Evolutionary conservation across 2,113 vertebrate genomes (phyloP), one percentile per base, ranked within the genome.

Genomic region (Menura novaehollandiae): DNA sequence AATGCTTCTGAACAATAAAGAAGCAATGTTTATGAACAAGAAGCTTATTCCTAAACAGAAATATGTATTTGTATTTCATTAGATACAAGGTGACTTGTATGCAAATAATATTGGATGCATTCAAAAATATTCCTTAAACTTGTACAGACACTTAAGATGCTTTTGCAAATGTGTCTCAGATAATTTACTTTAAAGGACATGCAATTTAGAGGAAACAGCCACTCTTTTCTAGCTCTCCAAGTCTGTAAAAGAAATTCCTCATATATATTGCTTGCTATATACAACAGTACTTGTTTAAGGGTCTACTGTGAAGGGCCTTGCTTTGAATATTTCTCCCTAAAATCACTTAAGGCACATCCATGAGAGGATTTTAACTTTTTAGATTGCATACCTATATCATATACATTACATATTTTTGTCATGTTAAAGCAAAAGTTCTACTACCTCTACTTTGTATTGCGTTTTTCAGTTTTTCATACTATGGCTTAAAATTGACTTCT

Each of bases 291-390:
- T 74, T 27, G 20, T 24, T 60, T 52, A 82, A 74, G 49, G 47
- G 33, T 17, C 41, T 66, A 1, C 20, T 51, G 15, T 28, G 35
- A 88, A 88, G 83, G 46, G 35, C 43, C 83, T 74, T 83, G 33
- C 47, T 88, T 56, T 33, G n/a, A 74, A 63, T 55, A 47, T 4
- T 69, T 68, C 56, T 86, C 64, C 85, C 63, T 91, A 79, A 93
- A 93, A 93, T 86, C 24, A 63, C 74, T 77, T 90, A 93, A 93
- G 92, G 88, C 92, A 96, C 46, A 88, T 74, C 46, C 60, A 92
- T 1, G 26, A 18, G 27, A 77, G 46, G 28, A 41, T 83, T 77
- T 68, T 20, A 85, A 67, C 47, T 71, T 96, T 62, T 60, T 27
- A 43, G 47, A 55, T 46, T 88, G 35, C 27, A 78, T 10, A 51